A percentile compares a stretch with the other conserved stretches of the same genome.
phyloP scores from a whole-genome alignment of 2,113 vertebrate species.

The Aspiorhynchus laticeps region DNA sequence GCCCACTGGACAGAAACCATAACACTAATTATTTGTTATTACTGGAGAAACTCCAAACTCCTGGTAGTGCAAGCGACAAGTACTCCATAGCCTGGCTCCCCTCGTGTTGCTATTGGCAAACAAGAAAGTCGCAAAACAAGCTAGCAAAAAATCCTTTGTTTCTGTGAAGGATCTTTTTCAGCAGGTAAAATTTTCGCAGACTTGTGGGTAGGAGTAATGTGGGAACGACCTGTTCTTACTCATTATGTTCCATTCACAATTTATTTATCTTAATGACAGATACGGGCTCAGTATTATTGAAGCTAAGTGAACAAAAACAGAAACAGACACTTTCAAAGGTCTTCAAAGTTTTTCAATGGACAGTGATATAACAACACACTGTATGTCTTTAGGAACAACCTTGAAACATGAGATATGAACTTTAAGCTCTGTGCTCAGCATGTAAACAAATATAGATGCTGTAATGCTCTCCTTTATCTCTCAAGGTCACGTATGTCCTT shows the following conservation, averaged over 20 bases:
- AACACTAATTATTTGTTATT: neutral
- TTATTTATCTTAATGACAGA: neutral
- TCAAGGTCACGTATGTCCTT: conserved; percentile 29
- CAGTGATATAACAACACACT: neutral
- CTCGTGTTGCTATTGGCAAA: neutral
- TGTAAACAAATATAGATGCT: conserved; percentile 27
- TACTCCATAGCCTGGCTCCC: neutral
- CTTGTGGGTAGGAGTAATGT: neutral
- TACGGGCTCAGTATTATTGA: neutral
- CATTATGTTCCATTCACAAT: neutral
- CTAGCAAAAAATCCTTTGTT: neutral
- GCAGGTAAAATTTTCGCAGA: neutral
- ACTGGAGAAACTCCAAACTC: neutral
- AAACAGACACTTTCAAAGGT: neutral
- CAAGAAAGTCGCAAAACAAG: neutral
- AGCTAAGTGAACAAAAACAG: neutral
- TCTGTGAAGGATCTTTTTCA: neutral
- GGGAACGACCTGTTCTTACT: neutral
- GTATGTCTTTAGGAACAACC: conserved; percentile 1
- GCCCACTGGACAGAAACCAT: conserved; percentile 8
- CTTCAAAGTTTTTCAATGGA: neutral
- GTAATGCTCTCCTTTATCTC: neutral
- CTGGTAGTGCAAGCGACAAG: neutral
- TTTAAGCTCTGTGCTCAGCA: conserved; percentile 30
- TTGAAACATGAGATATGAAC: conserved; percentile 37